These are phyloP conservation scores for Bradypodion pumilum DNA, from an alignment of 2,797 vertebrate species.

Conservation along the genomic window DNA sequence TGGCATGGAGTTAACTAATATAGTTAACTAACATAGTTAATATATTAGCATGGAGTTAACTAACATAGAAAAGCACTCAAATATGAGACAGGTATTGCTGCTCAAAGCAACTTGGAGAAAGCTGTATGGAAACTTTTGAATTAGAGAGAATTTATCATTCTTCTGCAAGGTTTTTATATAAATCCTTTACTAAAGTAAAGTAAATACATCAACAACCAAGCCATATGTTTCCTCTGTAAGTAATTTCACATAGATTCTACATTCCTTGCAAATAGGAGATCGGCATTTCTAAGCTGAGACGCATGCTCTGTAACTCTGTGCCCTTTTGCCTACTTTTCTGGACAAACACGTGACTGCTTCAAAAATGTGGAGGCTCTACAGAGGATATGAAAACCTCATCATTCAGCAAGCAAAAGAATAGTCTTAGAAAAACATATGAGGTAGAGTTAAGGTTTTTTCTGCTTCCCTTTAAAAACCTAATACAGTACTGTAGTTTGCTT, in stretches of 20 bases:
- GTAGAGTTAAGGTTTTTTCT: not conserved
- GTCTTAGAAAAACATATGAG: slow-evolving; percentile 1
- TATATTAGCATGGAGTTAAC: not conserved
- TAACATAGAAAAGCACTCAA: not conserved
- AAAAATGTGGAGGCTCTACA: slow-evolving; percentile 38
- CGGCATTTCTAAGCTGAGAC: not conserved
- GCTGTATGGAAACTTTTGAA: not conserved
- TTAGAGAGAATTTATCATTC: not conserved
- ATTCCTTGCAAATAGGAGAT: not conserved
- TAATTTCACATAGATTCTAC: slow-evolving; percentile 6
- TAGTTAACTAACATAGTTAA: too few species aligned
- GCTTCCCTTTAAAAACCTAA: not conserved
- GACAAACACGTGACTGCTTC: slow-evolving; percentile 12
- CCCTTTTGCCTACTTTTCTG: slow-evolving; percentile 65
- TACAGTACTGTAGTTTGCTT: too few species aligned
- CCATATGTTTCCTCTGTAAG: not conserved
- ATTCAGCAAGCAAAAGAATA: slow-evolving; percentile 1
- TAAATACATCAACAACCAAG: not conserved
- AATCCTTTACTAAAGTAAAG: not conserved
- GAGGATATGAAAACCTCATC: not conserved
- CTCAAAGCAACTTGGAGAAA: not conserved
- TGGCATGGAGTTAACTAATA: too few species aligned
- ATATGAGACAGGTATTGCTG: not conserved
- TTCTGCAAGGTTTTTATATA: not conserved
- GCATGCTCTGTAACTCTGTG: slow-evolving; percentile 11